Conservation (phyloP, 1,140 invertebrate species). For the Monochamus saltuarius region DNA sequence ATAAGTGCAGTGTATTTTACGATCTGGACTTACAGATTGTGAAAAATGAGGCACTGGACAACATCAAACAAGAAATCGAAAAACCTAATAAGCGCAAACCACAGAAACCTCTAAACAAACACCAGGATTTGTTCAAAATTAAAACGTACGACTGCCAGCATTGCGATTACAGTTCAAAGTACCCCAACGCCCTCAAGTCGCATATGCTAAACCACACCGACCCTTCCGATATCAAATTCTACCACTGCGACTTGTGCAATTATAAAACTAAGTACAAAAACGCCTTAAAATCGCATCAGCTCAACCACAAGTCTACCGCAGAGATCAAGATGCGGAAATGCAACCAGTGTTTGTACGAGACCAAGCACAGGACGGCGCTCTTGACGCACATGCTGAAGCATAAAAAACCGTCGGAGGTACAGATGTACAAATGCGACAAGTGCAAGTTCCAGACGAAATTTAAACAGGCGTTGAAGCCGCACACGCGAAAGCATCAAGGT, state of each 20-base stretch:
- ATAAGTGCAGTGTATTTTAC: too few species aligned
- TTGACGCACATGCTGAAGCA: slow-evolving; percentile 27
- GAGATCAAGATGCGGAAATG: slow-evolving; percentile 24
- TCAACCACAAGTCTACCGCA: slow-evolving; percentile 9
- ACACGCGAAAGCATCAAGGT: slow-evolving; percentile 24
- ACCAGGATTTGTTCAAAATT: background rate
- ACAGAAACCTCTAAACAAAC: slow-evolving; percentile 15
- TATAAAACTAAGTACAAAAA: slow-evolving; percentile 18
- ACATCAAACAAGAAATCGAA: slow-evolving; percentile 17
- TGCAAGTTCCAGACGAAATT: slow-evolving; percentile 26
- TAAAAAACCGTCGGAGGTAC: slow-evolving; percentile 13
- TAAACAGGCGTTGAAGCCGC: slow-evolving; percentile 21
- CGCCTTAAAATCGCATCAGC: slow-evolving; percentile 21
- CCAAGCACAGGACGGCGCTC: slow-evolving; percentile 22
- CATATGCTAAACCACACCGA: too few species aligned
- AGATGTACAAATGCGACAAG: slow-evolving; percentile 19
- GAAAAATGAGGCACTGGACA: too few species aligned
- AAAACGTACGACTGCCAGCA: too few species aligned
- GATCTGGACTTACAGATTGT: too few species aligned
- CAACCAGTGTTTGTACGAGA: slow-evolving; percentile 25
- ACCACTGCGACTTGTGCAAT: slow-evolving; percentile 19
- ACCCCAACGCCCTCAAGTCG: too few species aligned
- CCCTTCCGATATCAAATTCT: background rate
- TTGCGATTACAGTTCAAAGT: too few species aligned
- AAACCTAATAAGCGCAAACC: slow-evolving; percentile 24